Percentiles rank a stretch among this genome's conserved stretches.
These are phyloP conservation scores for Marronus borbonicus DNA, from an alignment of 2,888 invertebrate species.

Conservation along the genomic window DNA sequence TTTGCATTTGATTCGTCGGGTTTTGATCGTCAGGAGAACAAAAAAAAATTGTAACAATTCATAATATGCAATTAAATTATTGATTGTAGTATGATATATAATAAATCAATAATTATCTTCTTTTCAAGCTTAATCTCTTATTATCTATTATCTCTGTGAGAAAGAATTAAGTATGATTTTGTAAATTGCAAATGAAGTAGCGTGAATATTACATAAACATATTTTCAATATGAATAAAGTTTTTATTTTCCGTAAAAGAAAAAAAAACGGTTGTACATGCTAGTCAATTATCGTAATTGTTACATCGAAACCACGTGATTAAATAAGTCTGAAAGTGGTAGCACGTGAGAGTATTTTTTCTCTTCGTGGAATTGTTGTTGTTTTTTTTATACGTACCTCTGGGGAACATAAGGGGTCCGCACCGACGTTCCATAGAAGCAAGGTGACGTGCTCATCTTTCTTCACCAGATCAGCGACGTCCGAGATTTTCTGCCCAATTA, in stretches of 20 bases:
- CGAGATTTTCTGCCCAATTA: slow-evolving; percentile 72
- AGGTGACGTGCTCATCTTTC: slow-evolving; percentile 68
- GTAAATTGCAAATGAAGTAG: too few relatives aligned
- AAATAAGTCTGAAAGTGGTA: neutral
- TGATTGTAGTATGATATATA: too few relatives aligned
- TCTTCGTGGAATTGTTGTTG: neutral
- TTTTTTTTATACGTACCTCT: slow-evolving; percentile 63
- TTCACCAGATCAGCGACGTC: slow-evolving; percentile 73
- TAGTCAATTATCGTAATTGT: neutral
- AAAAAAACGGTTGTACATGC: neutral
- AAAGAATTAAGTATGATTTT: too few relatives aligned
- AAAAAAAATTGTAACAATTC: too few relatives aligned
- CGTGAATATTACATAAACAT: too few relatives aligned
- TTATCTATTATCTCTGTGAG: too few relatives aligned
- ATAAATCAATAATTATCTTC: too few relatives aligned
- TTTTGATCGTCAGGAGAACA: too few relatives aligned
- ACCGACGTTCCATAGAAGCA: slow-evolving; percentile 73
- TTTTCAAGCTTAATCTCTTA: too few relatives aligned
- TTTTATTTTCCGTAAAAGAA: neutral
- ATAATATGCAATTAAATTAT: too few relatives aligned
- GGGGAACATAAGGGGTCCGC: slow-evolving; percentile 70
- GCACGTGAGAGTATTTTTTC: neutral
- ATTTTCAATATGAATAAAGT: too few relatives aligned
- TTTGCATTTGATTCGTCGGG: too few relatives aligned
- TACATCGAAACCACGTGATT: neutral